Conservation (phyloP, 2,797 vertebrate species). For the Sebastes hopkinsi region DNA sequence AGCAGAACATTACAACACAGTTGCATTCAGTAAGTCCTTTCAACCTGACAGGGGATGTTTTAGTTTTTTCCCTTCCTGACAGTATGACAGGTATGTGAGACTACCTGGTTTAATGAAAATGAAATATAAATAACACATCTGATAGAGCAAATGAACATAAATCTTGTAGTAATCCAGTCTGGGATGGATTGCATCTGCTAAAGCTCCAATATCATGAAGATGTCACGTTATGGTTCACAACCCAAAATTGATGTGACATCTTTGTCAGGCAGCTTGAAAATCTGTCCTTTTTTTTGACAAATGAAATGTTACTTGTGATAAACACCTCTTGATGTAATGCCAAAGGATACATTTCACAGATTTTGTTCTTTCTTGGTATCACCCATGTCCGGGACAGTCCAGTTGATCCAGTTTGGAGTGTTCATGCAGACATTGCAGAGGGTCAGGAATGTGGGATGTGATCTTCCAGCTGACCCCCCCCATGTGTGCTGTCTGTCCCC, state of each 20-base stretch:
- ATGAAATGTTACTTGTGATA: not conserved
- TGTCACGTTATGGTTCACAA: not conserved
- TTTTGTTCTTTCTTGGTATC: not conserved
- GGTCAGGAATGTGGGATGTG: conserved; percentile 69
- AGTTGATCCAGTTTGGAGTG: conserved; percentile 30
- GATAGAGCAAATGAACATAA: not conserved
- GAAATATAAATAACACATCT: not conserved
- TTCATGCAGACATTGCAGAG: conserved; percentile 22
- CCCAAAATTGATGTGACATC: conserved; percentile 6
- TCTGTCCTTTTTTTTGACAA: not conserved
- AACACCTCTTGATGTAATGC: not conserved
- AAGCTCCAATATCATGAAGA: not conserved
- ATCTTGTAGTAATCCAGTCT: not conserved
- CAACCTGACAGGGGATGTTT: not conserved
- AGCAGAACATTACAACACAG: conserved; percentile 9
- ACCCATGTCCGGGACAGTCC: not conserved
- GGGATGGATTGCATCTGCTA: not conserved
- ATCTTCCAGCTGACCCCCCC: conserved; percentile 34
- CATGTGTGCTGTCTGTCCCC: conserved; percentile 59
- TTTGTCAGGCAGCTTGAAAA: conserved; percentile 5
- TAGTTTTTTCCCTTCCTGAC: not conserved
- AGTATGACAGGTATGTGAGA: not conserved
- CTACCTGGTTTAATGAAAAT: not conserved
- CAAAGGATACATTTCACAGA: not conserved
- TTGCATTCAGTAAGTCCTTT: conserved; percentile 4